These are phyloP conservation scores for Limonius californicus DNA, from an alignment of 1,140 invertebrate genomes.

Conservation along the genomic window DNA sequence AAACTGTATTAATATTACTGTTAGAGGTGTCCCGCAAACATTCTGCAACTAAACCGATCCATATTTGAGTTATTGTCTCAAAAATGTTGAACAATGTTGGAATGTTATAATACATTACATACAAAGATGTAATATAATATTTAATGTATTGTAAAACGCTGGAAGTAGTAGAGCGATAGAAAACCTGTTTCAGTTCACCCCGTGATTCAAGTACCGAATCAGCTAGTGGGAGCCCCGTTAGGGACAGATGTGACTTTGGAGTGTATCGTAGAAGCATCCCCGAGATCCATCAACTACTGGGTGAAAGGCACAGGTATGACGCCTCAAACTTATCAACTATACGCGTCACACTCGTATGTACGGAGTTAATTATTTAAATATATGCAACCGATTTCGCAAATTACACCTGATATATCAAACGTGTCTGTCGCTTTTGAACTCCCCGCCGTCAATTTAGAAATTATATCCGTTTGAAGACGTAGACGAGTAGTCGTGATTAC, in stretches of 20 bases:
- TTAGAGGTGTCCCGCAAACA: too few species aligned
- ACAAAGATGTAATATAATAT: too few species aligned
- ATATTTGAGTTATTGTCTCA: too few species aligned
- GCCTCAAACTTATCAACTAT: background rate
- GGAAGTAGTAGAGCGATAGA: too few species aligned
- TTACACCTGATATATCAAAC: background rate
- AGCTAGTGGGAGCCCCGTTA: conserved; percentile 81
- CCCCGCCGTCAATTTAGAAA: background rate
- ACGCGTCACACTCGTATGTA: background rate
- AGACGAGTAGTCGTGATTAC: too few species aligned
- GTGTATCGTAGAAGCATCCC: conserved; percentile 85
- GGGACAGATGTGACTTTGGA: conserved; percentile 83
- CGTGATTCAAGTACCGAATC: conserved; percentile 83
- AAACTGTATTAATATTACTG: too few species aligned
- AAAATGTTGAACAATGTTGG: too few species aligned
- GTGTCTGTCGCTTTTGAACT: background rate
- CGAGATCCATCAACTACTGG: conserved; percentile 88
- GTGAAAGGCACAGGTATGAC: conserved; percentile 66
- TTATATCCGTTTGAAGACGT: too few species aligned
- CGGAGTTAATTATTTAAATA: conserved; percentile 34
- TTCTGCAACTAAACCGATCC: too few species aligned
- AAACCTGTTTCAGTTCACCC: conserved; percentile 70
- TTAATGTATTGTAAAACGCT: too few species aligned
- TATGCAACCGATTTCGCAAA: conserved; percentile 22
- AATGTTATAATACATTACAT: too few species aligned